These are phyloP conservation scores for Crotalus horridus DNA, from an alignment of 2,113 vertebrate genomes.

Conservation along the genomic window DNA sequence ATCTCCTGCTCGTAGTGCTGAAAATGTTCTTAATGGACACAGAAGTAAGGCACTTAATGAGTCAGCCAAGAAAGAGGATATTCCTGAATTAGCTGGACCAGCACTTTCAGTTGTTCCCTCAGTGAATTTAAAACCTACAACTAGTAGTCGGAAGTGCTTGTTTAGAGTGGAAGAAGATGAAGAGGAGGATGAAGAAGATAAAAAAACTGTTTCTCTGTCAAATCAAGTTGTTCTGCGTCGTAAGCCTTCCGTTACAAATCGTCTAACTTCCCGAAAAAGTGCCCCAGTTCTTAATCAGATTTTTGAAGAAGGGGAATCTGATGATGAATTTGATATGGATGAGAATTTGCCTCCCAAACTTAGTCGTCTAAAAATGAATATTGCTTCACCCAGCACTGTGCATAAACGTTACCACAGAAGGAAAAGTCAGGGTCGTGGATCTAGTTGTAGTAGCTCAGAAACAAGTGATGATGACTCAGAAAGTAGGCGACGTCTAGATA, in stretches of 20 bases:
- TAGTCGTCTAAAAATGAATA: slow-evolving; percentile 93
- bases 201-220: slow-evolving; percentile 78
- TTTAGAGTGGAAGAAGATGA: slow-evolving; percentile 95
- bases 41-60: slow-evolving; percentile 83
- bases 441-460: slow-evolving; percentile 95
- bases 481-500: slow-evolving; percentile 88
- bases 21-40: slow-evolving; percentile 90
- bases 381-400: slow-evolving; percentile 84
- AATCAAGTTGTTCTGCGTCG: slow-evolving; percentile 88
- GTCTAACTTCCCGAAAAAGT: slow-evolving; percentile 91
- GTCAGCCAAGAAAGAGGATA: slow-evolving; percentile 79
- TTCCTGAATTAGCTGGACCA: slow-evolving; percentile 66
- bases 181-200: slow-evolving; percentile 93
- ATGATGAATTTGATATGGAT: slow-evolving; percentile 93
- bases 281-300: slow-evolving; percentile 97
- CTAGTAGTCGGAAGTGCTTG: slow-evolving; percentile 83
- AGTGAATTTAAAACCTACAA: slow-evolving; percentile 64
- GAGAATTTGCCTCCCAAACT: slow-evolving; percentile 93
- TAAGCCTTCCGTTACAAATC: slow-evolving; percentile 92
- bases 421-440: slow-evolving; percentile 94
- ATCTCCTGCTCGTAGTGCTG: slow-evolving; percentile 84
- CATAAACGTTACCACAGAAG: slow-evolving; percentile 90
- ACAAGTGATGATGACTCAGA: slow-evolving; percentile 96
- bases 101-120: slow-evolving; percentile 59
- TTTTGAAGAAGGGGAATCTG: slow-evolving; percentile 94